Percentiles rank a stretch among this genome's conserved stretches.
These are phyloP conservation scores for Halcyon senegalensis DNA, from an alignment of 2,113 vertebrate species.

Conservation along the genomic window DNA sequence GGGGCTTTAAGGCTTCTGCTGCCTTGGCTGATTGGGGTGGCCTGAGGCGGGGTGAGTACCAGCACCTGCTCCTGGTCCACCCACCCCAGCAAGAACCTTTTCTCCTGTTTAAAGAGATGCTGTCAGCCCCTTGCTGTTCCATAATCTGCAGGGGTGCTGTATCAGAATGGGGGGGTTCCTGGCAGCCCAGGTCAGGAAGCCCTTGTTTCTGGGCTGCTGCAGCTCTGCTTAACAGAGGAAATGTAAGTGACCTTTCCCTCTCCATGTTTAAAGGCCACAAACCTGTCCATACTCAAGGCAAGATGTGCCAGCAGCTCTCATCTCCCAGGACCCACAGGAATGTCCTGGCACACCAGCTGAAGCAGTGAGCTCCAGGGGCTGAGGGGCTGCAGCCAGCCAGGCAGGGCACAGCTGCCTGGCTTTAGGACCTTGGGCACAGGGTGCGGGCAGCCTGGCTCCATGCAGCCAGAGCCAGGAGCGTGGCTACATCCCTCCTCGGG, in stretches of 20 bases:
- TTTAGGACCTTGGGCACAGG: not conserved
- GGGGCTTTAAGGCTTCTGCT: not conserved
- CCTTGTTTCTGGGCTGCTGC: not conserved
- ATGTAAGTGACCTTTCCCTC: not conserved
- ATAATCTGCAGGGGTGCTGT: not conserved
- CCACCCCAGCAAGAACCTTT: not conserved
- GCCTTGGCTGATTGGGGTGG: not conserved
- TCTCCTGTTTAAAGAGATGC: not conserved
- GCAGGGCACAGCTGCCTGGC: not conserved
- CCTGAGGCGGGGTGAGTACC: not conserved
- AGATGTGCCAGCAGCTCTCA: not conserved
- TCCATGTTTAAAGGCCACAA: not conserved
- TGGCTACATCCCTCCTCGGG: not conserved
- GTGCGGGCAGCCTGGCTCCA: not conserved
- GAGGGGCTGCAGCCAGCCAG: not conserved
- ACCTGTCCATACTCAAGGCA: not conserved
- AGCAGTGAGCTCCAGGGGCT: not conserved
- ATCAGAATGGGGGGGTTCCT: not conserved
- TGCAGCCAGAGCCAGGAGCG: fast-evolving
- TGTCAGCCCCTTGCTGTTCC: not conserved
- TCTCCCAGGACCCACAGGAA: not conserved
- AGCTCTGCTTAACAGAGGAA: not conserved
- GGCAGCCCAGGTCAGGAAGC: not conserved
- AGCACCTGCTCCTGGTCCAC: not conserved
- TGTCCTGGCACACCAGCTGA: not conserved